phyloP scores from a whole-genome alignment of 2,797 vertebrate genomes.

The Ciconia nigra region DNA sequence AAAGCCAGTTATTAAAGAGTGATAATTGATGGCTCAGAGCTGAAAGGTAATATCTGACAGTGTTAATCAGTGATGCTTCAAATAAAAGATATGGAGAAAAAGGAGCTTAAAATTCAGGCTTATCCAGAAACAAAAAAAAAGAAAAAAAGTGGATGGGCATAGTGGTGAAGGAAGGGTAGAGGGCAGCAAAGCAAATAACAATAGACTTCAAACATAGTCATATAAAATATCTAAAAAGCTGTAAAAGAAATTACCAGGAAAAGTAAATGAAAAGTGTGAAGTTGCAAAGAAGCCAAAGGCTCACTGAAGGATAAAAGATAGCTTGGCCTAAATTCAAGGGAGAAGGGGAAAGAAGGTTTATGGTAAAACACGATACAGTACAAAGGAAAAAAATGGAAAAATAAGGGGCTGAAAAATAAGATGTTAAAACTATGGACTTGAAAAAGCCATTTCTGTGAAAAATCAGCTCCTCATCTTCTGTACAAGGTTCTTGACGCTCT shows the following conservation, averaged over 20 bases:
- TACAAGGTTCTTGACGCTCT: neutral
- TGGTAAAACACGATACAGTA: neutral
- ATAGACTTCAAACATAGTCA: neutral
- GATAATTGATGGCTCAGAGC: neutral
- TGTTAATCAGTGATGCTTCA: neutral
- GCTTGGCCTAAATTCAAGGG: neutral
- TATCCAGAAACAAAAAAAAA: neutral
- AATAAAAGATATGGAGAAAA: neutral
- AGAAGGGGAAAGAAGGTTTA: neutral
- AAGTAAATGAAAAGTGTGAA: neutral
- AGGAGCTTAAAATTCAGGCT: neutral
- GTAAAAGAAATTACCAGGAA: neutral
- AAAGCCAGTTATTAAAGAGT: neutral
- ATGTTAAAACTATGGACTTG: neutral
- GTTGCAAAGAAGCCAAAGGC: neutral
- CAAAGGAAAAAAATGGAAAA: neutral
- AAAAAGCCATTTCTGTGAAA: neutral
- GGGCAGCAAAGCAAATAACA: neutral
- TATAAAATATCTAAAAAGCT: accelerated
- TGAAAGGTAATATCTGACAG: neutral
- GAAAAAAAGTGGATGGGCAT: accelerated
- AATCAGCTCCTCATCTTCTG: neutral
- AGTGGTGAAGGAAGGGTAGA: neutral
- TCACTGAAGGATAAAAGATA: neutral
- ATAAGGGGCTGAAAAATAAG: neutral